Conservation (phyloP, 2,113 vertebrate genomes). For the Urocynchramus pylzowi region DNA sequence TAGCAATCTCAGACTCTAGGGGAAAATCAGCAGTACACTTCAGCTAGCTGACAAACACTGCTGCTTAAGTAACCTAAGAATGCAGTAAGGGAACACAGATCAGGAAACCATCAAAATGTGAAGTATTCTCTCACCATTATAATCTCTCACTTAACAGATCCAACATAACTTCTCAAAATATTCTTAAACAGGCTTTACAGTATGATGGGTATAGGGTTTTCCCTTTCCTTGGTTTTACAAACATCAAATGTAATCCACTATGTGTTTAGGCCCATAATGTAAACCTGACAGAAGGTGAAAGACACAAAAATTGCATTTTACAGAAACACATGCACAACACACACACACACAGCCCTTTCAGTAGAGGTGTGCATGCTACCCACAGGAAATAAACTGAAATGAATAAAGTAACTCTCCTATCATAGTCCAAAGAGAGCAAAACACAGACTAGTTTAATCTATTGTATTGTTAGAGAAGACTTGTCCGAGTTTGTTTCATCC, state of each 20-base stretch:
- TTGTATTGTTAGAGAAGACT: background rate
- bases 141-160: background rate
- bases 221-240: background rate
- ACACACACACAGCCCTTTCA: background rate
- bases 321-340: background rate
- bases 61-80: background rate
- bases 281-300: background rate
- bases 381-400: background rate
- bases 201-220: background rate
- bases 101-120: background rate
- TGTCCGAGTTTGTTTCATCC: background rate
- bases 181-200: background rate
- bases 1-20: background rate
- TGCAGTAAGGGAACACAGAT: background rate
- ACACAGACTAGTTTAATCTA: background rate
- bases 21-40: background rate
- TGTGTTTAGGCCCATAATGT: background rate
- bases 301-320: background rate
- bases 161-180: background rate
- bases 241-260: background rate
- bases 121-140: background rate
- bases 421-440: background rate
- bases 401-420: background rate
- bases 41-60: background rate
- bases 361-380: rapidly evolving